phyloP scores from a whole-genome alignment of 2,797 vertebrate genomes.

The Lagocephalus sceleratus region DNA sequence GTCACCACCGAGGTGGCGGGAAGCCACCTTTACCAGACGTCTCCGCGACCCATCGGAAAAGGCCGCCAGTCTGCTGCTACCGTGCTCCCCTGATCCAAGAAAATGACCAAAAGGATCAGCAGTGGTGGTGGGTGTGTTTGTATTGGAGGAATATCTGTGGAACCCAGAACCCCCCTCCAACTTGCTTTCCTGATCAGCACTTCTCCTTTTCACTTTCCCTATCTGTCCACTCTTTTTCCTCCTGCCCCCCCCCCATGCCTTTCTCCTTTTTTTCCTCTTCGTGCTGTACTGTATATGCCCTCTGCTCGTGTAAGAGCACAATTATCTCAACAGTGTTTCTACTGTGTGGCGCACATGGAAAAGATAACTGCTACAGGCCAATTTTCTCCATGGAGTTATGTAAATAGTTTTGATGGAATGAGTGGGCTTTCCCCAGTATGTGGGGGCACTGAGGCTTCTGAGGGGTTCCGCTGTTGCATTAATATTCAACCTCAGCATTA shows the following conservation, averaged over 20 bases:
- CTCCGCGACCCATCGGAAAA: slow-evolving; percentile 60
- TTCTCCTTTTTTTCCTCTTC: slow-evolving; percentile 67
- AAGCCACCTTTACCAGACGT: slow-evolving; percentile 42
- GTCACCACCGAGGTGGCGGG: slow-evolving; percentile 44
- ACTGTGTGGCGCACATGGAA: slow-evolving; percentile 71
- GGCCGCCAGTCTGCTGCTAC: slow-evolving; percentile 60
- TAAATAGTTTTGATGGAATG: slow-evolving; percentile 69
- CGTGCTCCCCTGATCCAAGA: slow-evolving; percentile 63
- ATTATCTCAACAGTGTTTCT: slow-evolving; percentile 67
- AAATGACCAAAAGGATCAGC: slow-evolving; percentile 67
- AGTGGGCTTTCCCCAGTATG: slow-evolving; percentile 66
- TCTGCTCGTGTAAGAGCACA: slow-evolving; percentile 64
- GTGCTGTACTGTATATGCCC: slow-evolving; percentile 57
- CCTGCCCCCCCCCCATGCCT: slow-evolving; percentile 19
- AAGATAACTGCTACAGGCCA: slow-evolving; percentile 58
- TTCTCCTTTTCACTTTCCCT: slow-evolving; percentile 40
- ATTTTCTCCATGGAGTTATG: slow-evolving; percentile 71
- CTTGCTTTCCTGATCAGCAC: slow-evolving; percentile 65
- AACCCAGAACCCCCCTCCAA: slow-evolving; percentile 37
- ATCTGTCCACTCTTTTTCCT: slow-evolving; percentile 29
- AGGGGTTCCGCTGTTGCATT: slow-evolving; percentile 49
- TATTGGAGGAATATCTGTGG: slow-evolving; percentile 62
- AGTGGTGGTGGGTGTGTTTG: slow-evolving; percentile 65
- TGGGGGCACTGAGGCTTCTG: slow-evolving; percentile 35
- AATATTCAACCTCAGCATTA: slow-evolving; percentile 36